phyloP scores from a whole-genome alignment of 1,140 invertebrate genomes.

The Cydia amplana region DNA sequence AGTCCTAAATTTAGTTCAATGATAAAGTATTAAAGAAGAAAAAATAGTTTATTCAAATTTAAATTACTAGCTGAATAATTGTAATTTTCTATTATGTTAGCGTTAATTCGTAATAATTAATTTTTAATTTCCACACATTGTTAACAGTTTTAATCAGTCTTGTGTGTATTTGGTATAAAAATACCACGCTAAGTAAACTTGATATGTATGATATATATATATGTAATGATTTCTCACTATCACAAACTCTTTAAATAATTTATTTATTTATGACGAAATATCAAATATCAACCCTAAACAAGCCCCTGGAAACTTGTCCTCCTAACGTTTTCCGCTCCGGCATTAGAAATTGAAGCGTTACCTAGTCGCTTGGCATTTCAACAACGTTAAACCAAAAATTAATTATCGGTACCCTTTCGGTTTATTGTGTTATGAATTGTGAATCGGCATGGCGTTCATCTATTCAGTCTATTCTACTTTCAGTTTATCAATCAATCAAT shows the following conservation, averaged over 20 bases:
- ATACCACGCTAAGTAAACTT: neutral
- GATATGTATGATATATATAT: neutral
- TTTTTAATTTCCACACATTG: no score
- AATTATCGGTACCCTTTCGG: neutral
- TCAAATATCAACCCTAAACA: slow-evolving; percentile 4
- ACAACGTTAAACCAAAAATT: neutral
- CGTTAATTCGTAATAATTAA: no score
- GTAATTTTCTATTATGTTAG: no score
- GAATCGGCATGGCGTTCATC: neutral
- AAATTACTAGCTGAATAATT: no score
- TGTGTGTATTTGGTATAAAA: no score
- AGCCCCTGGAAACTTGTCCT: neutral
- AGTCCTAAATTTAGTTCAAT: no score
- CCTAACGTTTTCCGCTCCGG: neutral
- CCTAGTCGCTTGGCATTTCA: slow-evolving; percentile 1
- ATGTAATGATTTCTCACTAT: neutral
- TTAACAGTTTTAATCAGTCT: no score
- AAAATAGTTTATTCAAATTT: no score
- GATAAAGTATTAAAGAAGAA: no score
- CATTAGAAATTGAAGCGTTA: slow-evolving; percentile 8
- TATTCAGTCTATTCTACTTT: neutral
- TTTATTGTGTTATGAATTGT: neutral
- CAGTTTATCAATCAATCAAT: neutral
- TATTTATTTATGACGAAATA: neutral
- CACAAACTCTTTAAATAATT: slow-evolving; percentile 11